Evolutionary conservation across 2,797 vertebrate species (phyloP).

Genomic region (Taeniopygia guttata): DNA sequence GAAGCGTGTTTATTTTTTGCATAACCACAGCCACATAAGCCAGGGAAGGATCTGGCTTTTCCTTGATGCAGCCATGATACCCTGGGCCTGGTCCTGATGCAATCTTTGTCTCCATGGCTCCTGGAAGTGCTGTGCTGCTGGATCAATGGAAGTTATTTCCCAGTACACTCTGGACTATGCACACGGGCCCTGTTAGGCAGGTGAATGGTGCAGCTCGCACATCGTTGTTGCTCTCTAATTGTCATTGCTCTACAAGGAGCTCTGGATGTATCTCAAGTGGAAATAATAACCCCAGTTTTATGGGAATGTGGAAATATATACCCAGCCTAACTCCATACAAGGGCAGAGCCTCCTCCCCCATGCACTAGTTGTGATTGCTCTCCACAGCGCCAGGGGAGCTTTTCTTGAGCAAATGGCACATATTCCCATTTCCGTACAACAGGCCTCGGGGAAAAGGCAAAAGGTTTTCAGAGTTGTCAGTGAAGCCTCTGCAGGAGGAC

Average conservation of each 20-base stretch:
- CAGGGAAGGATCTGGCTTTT: not conserved
- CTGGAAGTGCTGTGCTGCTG: conserved; percentile 21
- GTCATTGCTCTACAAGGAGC: conserved; percentile 42
- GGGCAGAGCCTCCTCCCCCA: not conserved
- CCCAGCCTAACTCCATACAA: conserved; percentile 1
- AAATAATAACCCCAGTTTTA: conserved; percentile 3
- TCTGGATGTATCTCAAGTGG: conserved; percentile 21
- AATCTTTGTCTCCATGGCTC: conserved; percentile 62
- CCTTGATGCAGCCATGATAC: not conserved
- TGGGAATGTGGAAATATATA: not conserved
- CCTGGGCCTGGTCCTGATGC: conserved; percentile 35
- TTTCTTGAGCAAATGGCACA: not conserved
- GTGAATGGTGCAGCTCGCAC: not conserved
- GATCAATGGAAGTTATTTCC: conserved; percentile 70
- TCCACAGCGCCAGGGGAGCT: not conserved
- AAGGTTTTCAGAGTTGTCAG: not conserved
- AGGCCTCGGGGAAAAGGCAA: not conserved
- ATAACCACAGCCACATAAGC: not conserved
- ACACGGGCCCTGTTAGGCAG: conserved; percentile 24
- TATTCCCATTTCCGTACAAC: not conserved
- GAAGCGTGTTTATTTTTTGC: not conserved
- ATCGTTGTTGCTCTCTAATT: not conserved
- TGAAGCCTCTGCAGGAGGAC: not conserved
- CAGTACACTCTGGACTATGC: not conserved
- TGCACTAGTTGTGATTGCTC: not conserved